Evolutionary conservation across 2,113 vertebrate genomes (phyloP), one percentile per base, ranked within the genome.

Genomic region (Oncorhynchus tshawytscha): DNA sequence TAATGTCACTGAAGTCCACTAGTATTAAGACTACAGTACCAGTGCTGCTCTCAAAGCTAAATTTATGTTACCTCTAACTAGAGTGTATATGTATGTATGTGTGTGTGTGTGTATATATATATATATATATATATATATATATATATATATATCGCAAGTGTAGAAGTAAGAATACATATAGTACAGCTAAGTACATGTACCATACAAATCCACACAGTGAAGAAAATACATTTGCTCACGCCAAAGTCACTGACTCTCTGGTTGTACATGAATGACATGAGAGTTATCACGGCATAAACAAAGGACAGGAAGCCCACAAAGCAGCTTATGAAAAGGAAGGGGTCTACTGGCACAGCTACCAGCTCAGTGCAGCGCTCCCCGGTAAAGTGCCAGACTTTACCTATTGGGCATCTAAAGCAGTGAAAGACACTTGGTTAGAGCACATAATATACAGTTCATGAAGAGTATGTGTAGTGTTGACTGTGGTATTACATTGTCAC

Each of bases 341-440:
- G 88, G 72, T 90, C 84, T 88, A 5, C 81, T 82, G 90, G 87
- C 75, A 88, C 76, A 81, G 88, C 84, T 85, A 84, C 81, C 82
- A 89, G 87, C 80, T 92, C 91, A 84, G 85, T 72, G 83, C 91
- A 92, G 78, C 80, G 85, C 27, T 91, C 78, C 88, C 88, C 87
- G 79, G 81, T 86, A 83, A 87, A 78, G 75, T 89, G 80, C 76
- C 90, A 82, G 60, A 87, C 83, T 89, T 81, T 91, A 84, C 78
- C 86, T 81, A 90, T 75, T 22, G 90, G 86, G 78, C 90, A 94
- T 91, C 88, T 93, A 86, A 88, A 94, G 88, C 77, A 70, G 78
- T 76, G 27, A 81, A 73, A 86, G 69, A 84, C 27, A 79, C 6
- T n/a, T 24, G 72, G 75, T 83, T 78, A 84, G 78, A 82, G 18